Evolutionary conservation across 1,140 invertebrate species (phyloP).

Genomic region (Orchestia grillus): DNA sequence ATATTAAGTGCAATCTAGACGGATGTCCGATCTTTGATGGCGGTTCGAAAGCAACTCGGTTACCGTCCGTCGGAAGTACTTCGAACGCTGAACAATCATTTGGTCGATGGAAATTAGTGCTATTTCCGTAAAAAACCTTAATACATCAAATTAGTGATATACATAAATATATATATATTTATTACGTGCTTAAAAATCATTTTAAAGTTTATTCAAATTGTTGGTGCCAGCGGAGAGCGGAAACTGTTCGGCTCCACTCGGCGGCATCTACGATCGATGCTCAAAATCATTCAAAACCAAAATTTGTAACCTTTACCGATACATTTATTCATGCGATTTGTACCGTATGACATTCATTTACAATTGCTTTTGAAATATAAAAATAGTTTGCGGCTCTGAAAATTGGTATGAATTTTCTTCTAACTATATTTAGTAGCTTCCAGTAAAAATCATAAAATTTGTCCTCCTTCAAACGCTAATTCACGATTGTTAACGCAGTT

Average conservation of each 20-base stretch:
- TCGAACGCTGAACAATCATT: not conserved
- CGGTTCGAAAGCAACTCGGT: not conserved
- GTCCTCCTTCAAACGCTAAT: not conserved
- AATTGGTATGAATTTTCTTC: not conserved
- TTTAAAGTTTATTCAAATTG: not conserved
- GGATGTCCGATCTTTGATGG: not conserved
- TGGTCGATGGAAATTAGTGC: not conserved
- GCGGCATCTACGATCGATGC: not conserved
- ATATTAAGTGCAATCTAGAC: not conserved
- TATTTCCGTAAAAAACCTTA: not conserved
- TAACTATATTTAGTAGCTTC: not conserved
- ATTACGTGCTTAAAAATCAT: not conserved
- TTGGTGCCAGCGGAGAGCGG: not conserved
- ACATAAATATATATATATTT: not conserved
- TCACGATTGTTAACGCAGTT: not conserved
- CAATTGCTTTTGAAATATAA: not conserved
- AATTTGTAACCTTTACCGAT: not conserved
- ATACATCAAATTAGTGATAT: not conserved
- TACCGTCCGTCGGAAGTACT: not conserved
- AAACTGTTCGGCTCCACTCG: not conserved
- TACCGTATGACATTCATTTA: not conserved
- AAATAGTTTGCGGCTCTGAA: not conserved
- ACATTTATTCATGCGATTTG: not conserved
- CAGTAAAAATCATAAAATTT: not conserved
- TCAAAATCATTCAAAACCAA: not conserved